Percentiles rank a stretch among this genome's conserved stretches.
Evolutionary conservation across 2,888 invertebrate genomes (phyloP).

Genomic region (Conchocele bisecta): DNA sequence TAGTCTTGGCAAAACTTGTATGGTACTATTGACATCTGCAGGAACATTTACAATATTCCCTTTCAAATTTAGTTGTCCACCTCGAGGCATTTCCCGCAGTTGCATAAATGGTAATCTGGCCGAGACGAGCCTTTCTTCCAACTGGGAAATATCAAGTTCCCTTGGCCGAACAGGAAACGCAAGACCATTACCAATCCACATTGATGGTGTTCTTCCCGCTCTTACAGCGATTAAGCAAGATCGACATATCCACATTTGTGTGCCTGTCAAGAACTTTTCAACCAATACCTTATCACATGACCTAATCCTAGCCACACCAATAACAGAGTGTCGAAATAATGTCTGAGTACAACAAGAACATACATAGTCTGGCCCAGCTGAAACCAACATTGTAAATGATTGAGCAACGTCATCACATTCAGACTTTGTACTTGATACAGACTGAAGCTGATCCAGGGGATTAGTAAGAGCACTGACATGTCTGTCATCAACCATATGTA

Average conservation of each 20-base stretch:
- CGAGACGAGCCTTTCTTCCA: conserved; percentile 13
- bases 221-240: neutral
- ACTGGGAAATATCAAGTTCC: conserved; percentile 1
- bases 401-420: no score
- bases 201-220: neutral
- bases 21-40: neutral
- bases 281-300: no score
- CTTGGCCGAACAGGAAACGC: neutral
- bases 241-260: conserved; percentile 16
- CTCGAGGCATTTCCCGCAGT: conserved; percentile 13
- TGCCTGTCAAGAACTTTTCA: no score
- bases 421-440: no score
- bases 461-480: no score
- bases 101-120: conserved; percentile 18
- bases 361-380: no score
- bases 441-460: no score
- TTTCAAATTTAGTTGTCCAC: conserved; percentile 14
- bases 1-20: neutral
- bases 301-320: no score
- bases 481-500: no score
- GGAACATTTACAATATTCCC: conserved; percentile 21
- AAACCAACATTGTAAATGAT: no score
- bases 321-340: no score
- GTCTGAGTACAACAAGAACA: no score
- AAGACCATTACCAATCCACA: neutral